Percentiles rank a stretch among this genome's conserved stretches.
phyloP scores from a whole-genome alignment of 2,888 invertebrate species.

The Balanococcus diminutus region DNA sequence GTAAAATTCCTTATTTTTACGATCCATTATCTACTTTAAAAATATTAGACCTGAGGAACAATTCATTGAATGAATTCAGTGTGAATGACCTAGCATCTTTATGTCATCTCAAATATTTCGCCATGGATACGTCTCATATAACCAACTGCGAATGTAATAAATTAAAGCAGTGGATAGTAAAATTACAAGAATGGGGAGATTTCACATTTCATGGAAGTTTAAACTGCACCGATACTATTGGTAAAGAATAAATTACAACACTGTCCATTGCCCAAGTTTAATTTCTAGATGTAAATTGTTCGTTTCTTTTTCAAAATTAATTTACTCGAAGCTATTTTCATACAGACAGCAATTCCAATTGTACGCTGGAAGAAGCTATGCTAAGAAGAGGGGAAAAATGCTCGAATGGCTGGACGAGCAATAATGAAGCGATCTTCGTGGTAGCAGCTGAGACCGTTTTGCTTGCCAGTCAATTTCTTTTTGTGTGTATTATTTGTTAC shows the following conservation, averaged over 20 bases:
- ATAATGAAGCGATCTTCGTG: too few species aligned
- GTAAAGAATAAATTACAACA: not conserved
- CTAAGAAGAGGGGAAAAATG: not conserved
- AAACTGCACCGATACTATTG: not conserved
- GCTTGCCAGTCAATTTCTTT: too few species aligned
- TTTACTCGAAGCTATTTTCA: too few species aligned
- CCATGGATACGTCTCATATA: not conserved
- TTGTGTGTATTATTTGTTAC: too few species aligned
- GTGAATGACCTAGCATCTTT: not conserved
- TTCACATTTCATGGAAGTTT: not conserved
- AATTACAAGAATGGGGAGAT: not conserved
- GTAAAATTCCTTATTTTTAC: not conserved
- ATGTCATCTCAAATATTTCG: not conserved
- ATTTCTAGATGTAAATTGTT: too few species aligned
- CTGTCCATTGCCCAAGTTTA: too few species aligned
- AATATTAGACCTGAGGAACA: not conserved
- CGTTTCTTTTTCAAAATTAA: too few species aligned
- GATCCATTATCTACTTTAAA: not conserved
- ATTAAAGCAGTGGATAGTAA: not conserved
- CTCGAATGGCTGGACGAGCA: too few species aligned
- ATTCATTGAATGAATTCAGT: not conserved
- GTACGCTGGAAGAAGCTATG: not conserved
- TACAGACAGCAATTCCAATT: not conserved
- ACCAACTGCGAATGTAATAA: not conserved
- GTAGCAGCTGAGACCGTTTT: too few species aligned